Conservation (phyloP, 1,140 invertebrate species). For the Drosophila kikkawai region DNA sequence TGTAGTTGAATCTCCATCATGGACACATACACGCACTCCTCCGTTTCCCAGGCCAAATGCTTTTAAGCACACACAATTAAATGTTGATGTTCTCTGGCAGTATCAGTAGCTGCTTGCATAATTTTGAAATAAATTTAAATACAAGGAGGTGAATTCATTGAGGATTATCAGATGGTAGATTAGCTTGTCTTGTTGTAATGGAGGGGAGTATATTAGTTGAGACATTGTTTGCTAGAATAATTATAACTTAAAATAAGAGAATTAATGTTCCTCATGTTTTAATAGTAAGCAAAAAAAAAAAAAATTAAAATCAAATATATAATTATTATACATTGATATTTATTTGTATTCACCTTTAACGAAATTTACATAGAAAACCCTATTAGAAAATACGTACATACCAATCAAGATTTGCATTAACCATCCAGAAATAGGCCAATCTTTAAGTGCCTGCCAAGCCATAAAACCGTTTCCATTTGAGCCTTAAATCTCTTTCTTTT, state of each 20-base stretch:
- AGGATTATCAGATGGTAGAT: conserved; percentile 10
- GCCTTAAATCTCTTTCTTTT: conserved; percentile 12
- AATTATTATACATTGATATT: too few species aligned
- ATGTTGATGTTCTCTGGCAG: conserved; percentile 25
- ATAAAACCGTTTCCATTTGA: background rate
- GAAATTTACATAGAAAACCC: background rate
- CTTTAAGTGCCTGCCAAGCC: background rate
- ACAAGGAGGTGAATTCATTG: conserved; percentile 8
- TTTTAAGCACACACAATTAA: conserved; percentile 58
- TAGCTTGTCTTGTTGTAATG: conserved; percentile 1
- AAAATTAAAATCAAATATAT: too few species aligned
- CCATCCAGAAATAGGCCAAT: conserved; percentile 1
- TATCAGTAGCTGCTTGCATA: conserved; percentile 34
- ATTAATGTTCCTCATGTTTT: background rate
- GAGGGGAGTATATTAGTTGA: background rate
- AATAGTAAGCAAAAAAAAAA: too few species aligned
- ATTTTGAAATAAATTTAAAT: conserved; percentile 12
- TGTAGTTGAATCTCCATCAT: conserved; percentile 34
- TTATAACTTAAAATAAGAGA: background rate
- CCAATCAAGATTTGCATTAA: background rate
- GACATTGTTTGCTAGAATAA: background rate
- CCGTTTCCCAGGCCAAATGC: conserved; percentile 48
- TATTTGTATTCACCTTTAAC: background rate
- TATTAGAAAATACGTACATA: background rate
- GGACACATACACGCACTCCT: conserved; percentile 37